Evolutionary conservation across 2,113 vertebrate genomes (phyloP).

Genomic region (Stegastes partitus): DNA sequence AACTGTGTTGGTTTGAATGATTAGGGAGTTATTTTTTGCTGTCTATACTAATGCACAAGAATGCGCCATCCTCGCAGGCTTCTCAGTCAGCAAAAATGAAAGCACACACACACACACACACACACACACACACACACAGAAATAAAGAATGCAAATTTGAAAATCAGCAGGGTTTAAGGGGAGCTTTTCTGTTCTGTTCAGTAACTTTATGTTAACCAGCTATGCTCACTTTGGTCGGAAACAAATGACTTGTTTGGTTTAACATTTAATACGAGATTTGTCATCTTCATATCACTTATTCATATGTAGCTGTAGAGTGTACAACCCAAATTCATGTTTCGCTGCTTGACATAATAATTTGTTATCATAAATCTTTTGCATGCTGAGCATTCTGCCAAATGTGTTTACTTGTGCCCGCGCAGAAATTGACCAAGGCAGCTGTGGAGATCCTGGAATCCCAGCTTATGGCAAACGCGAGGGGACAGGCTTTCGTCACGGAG

Average conservation of each 20-base stretch:
- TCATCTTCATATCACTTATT: neutral
- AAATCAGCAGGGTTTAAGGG: too few relatives aligned
- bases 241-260: neutral
- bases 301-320: too few relatives aligned
- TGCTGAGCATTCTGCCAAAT: neutral
- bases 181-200: too few relatives aligned
- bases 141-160: too few relatives aligned
- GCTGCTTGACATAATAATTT: neutral
- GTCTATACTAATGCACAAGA: too few relatives aligned
- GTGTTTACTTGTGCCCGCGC: neutral
- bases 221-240: too few relatives aligned
- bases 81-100: too few relatives aligned
- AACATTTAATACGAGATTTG: neutral
- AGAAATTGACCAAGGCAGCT: slow-evolving; percentile 98
- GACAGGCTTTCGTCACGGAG: slow-evolving; percentile 92
- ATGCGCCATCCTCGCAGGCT: too few relatives aligned
- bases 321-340: neutral
- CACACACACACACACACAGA: too few relatives aligned
- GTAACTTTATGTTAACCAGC: too few relatives aligned
- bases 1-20: neutral
- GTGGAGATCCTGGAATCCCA: slow-evolving; percentile 93
- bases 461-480: slow-evolving; percentile 94
- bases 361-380: neutral
- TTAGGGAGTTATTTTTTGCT: too few relatives aligned
- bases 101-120: too few relatives aligned